A percentile compares a stretch with the other conserved stretches of the same genome.
Evolutionary conservation across 2,888 invertebrate species (phyloP).

Genomic region (Rhingia campestris): DNA sequence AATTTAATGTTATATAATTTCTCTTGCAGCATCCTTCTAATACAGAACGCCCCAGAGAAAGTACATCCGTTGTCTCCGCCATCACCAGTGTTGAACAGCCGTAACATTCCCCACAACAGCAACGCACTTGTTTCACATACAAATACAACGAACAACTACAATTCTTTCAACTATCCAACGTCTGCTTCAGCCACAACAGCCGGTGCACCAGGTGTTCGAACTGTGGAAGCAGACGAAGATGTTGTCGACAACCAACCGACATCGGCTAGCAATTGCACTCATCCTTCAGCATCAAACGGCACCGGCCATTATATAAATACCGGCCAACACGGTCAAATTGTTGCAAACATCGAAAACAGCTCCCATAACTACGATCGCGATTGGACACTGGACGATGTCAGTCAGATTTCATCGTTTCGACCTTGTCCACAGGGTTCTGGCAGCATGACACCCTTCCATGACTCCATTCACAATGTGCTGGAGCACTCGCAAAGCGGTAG

Average conservation of each 20-base stretch:
- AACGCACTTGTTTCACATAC: conserved; percentile 73
- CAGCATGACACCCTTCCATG: conserved; percentile 83
- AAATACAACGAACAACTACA: conserved; percentile 71
- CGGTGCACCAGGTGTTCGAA: conserved; percentile 25
- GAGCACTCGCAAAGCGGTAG: conserved; percentile 81
- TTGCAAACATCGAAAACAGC: conserved; percentile 86
- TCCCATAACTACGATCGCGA: conserved; percentile 83
- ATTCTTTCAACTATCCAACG: conserved; percentile 64
- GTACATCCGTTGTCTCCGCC: conserved; percentile 85
- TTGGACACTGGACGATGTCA: conserved; percentile 82
- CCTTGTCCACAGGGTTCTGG: conserved; percentile 83
- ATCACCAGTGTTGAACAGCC: conserved; percentile 84
- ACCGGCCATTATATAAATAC: conserved; percentile 76
- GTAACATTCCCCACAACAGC: conserved; percentile 75
- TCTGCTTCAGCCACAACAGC: conserved; percentile 49
- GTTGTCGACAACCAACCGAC: conserved; percentile 65
- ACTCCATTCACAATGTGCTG: conserved; percentile 82
- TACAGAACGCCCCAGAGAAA: conserved; percentile 96
- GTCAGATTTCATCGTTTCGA: conserved; percentile 83
- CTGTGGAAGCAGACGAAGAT: conserved; percentile 33
- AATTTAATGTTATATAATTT: conserved; percentile 7
- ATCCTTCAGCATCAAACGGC: conserved; percentile 61
- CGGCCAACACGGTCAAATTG: conserved; percentile 83
- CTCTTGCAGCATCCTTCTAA: conserved; percentile 90
- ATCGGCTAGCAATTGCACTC: conserved; percentile 55